These are phyloP conservation scores for Euura lappo DNA, from an alignment of 1,140 invertebrate genomes.

Conservation along the genomic window DNA sequence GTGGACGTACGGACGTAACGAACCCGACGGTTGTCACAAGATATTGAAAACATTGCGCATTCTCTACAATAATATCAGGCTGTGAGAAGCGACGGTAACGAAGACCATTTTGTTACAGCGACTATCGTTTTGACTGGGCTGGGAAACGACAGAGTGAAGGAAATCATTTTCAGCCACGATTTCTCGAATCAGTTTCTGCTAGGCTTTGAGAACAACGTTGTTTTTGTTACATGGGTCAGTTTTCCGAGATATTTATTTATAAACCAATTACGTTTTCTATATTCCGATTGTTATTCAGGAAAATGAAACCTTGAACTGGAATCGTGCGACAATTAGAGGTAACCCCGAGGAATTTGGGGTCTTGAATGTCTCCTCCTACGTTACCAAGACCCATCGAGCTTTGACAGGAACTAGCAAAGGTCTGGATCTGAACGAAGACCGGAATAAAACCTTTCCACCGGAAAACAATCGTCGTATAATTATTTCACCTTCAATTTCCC, in stretches of 20 bases:
- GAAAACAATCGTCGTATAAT: not conserved
- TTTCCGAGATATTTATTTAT: constrained; percentile 1
- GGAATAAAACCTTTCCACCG: not conserved
- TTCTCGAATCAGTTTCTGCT: constrained; percentile 49
- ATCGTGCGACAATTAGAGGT: constrained; percentile 25
- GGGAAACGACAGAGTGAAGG: constrained; percentile 28
- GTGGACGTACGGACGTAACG: constrained; percentile 60
- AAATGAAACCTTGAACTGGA: constrained; percentile 21
- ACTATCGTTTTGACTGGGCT: constrained; percentile 25
- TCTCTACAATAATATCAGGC: too few relatives aligned
- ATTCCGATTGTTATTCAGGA: constrained; percentile 18
- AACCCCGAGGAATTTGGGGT: constrained; percentile 24
- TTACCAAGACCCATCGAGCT: constrained; percentile 24
- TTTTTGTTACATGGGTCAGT: constrained; percentile 52
- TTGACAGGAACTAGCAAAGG: constrained; percentile 38
- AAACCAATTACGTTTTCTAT: too few relatives aligned
- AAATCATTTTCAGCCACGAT: constrained; percentile 49
- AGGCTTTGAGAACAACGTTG: constrained; percentile 44
- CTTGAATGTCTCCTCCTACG: constrained; percentile 37
- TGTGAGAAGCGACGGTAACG: too few relatives aligned
- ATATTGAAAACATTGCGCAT: constrained; percentile 7
- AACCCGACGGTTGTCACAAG: constrained; percentile 57
- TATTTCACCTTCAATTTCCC: not conserved
- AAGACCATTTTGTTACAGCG: constrained; percentile 23
- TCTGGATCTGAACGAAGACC: constrained; percentile 8